Evolutionary conservation across 1,140 invertebrate species (phyloP).

Genomic region (Babylonia areolata): DNA sequence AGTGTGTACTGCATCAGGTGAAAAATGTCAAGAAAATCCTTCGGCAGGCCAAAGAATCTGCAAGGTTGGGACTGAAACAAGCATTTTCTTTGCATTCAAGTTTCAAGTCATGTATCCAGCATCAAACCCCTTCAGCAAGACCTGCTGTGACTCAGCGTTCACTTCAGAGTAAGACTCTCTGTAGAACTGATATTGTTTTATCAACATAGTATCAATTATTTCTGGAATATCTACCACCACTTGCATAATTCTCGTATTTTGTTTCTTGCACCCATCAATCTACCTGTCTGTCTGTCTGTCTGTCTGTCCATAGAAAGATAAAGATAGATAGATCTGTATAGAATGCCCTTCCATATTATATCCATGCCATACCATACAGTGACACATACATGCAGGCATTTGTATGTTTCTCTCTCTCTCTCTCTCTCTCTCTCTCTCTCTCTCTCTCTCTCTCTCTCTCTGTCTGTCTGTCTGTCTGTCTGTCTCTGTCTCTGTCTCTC

Average conservation of each 20-base stretch:
- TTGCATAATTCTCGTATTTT: too few relatives aligned
- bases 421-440: too few relatives aligned
- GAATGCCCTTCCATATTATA: too few relatives aligned
- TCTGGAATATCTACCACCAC: too few relatives aligned
- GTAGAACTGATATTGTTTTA: neutral
- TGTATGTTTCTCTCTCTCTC: too few relatives aligned
- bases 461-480: slow-evolving; percentile 27
- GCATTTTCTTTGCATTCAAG: neutral
- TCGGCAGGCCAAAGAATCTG: neutral
- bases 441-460: neutral
- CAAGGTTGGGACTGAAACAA: neutral
- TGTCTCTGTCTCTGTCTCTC: neutral
- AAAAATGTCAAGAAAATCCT: neutral
- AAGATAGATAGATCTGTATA: too few relatives aligned
- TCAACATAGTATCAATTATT: too few relatives aligned
- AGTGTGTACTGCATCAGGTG: neutral
- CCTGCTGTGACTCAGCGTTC: neutral
- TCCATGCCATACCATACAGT: too few relatives aligned
- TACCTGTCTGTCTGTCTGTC: too few relatives aligned
- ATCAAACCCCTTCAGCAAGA: neutral
- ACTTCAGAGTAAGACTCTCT: neutral
- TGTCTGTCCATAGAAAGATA: too few relatives aligned
- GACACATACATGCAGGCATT: too few relatives aligned
- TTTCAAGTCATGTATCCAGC: neutral
- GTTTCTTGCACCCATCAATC: too few relatives aligned